Evolutionary conservation across 1,140 invertebrate species (phyloP), one percentile per base, ranked within the genome.

Genomic region (Drosophila nigrodunni): DNA sequence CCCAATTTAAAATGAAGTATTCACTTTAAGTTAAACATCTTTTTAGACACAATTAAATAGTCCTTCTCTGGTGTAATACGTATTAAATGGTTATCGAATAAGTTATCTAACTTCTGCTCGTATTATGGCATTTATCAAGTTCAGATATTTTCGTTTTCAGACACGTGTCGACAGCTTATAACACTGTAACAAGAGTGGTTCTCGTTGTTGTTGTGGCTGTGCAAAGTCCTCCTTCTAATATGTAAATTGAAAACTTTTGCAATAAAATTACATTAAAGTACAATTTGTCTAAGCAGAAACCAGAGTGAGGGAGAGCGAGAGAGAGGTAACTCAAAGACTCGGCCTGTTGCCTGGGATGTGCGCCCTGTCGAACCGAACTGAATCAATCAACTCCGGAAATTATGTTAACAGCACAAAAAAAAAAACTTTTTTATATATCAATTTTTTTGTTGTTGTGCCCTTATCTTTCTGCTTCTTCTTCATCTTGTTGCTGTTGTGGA

Each of bases 201-300:
- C 18, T 21, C 69, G 80, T 74, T 80, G 69, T 81, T 86, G 10
- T 41, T 41, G 39, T 41, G 9, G 39, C 11, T 77, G 80, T 85
- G 77, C 80, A 46, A 59, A 35, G 35, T 55, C 67, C 65, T 57
- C 39, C 61, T 72, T 75, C 67, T 80, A 77, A 81, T 78, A 85
- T 89, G 85, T 73, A 89, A 89, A 89, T 85, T 79, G 78, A 85
- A 89, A 89, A 89, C 74, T 89, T 89, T 89, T 85, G 78, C 80
- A 89, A 89, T 89, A 89, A 89, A 89, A 89, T 89, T 87, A 87
- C 83, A 87, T 87, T 89, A 89, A 89, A 90, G 85, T 78, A 81
- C 85, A 89, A 89, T 89, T 89, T 89, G 85, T 78, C 85, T 81
- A 88, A 80, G 78, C 79, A 39, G 13, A 18, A 9, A 9, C 5